Evolutionary conservation across 1,140 invertebrate genomes (phyloP), one percentile per base, ranked within the genome.

Genomic region (Papilio glaucus): DNA sequence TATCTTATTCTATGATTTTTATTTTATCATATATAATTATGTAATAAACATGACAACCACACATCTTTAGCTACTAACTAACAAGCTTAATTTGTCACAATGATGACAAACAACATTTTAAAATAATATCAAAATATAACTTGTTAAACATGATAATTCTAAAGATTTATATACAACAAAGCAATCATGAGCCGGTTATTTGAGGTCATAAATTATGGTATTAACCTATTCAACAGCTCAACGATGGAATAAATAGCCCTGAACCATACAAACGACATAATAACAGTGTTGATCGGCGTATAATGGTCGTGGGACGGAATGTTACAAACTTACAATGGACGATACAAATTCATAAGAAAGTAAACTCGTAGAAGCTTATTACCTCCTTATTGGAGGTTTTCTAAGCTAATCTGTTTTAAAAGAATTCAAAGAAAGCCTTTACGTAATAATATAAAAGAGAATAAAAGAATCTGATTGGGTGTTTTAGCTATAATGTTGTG

Each of bases 211-310:
- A 62, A 62, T 62, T 29, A 62, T 37, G 29, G 29, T 39, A 63
- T 63, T 63, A 63, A 63, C 29, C 62, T 63, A 38, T 39, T 63
- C 33, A 63, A 39, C 33, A 18, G 38, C 38, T 63, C 18, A 9
- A 63, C 62, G 9, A 37, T 49, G 45, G 15, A 29, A 33, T 62
- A 62, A 62, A 63, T 63, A 39, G 62, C 29, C 62, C 62, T 63
- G 62, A 63, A 63, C 62, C 37, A 38, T 38, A 63, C 62, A 63
- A 63, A 63, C 62, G 62, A 63, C 18, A 13, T 63, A 63, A 63
- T 63, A 63, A 63, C 3, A 63, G 62, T 63, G 21, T 63, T n/a
- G 38, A 41, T 63, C 7, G 18, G 26, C 13, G 13, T 62, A n/a
- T 62, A 33, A 38, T 62, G n/a, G 29, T n/a, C 26, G 33, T 62